Conservation (phyloP, 2,888 invertebrate genomes). For the Scelioninae gen. 2 region DNA sequence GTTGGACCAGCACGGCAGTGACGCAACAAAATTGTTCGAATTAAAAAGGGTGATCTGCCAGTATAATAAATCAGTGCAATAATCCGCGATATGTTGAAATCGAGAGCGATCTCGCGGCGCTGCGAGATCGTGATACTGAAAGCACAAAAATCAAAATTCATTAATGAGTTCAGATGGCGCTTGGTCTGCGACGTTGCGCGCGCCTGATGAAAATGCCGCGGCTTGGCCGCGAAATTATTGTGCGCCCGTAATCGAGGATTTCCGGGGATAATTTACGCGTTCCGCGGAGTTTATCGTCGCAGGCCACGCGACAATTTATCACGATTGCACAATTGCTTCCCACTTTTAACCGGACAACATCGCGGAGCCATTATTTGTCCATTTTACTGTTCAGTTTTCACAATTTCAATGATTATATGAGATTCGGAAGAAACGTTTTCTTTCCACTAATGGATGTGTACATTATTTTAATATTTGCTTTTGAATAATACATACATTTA, state of each 20-base stretch:
- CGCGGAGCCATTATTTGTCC: constrained; percentile 36
- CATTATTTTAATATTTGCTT: too few relatives aligned
- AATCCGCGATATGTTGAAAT: constrained; percentile 55
- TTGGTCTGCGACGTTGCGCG: constrained; percentile 60
- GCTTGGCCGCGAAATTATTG: constrained; percentile 47
- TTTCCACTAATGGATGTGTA: too few relatives aligned
- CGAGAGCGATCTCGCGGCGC: constrained; percentile 58
- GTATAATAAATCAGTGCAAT: constrained; percentile 50
- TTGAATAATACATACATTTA: too few relatives aligned
- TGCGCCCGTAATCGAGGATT: constrained; percentile 51
- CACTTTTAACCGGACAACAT: constrained; percentile 50
- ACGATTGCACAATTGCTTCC: constrained; percentile 48
- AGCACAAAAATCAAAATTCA: constrained; percentile 70
- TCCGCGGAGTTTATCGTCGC: constrained; percentile 58
- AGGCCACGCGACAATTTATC: constrained; percentile 60
- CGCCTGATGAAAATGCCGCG: constrained; percentile 17
- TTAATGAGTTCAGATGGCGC: constrained; percentile 65
- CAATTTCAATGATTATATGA: too few relatives aligned
- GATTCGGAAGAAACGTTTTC: too few relatives aligned
- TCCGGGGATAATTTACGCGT: constrained; percentile 49
- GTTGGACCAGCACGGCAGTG: constrained; percentile 5
- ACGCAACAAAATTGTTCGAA: constrained; percentile 30
- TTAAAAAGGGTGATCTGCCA: constrained; percentile 42
- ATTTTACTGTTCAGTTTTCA: constrained; percentile 33
- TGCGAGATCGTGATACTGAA: constrained; percentile 69